phyloP scores from a whole-genome alignment of 92 coral and sea anemone genomes.

The Micromussa lordhowensis region DNA sequence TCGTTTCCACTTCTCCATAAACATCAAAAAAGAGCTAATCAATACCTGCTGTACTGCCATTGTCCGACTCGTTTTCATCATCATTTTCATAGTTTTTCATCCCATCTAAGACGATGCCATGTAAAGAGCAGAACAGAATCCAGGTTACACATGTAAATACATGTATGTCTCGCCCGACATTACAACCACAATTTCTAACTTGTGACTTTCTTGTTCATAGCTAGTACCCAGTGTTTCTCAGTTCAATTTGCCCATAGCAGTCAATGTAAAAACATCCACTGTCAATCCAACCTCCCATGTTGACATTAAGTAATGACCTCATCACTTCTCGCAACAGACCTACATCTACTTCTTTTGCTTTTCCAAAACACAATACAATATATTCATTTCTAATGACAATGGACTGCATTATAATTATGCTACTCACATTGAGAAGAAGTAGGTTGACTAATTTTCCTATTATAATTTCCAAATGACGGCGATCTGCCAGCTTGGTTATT shows the following conservation, averaged over 20 bases:
- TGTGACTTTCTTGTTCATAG: not conserved
- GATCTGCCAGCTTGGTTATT: not conserved
- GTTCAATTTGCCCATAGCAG: too few species aligned
- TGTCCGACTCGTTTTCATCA: conserved; percentile 34
- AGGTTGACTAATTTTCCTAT: conserved; percentile 27
- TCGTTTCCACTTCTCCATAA: not conserved
- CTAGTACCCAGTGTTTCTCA: not conserved
- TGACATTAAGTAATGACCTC: too few species aligned
- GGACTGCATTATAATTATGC: not conserved
- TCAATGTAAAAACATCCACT: too few species aligned
- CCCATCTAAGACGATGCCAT: not conserved
- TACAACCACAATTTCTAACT: not conserved
- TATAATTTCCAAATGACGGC: conserved; percentile 5
- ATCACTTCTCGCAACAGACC: not conserved
- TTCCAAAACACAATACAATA: not conserved
- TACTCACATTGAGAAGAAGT: conserved; percentile 15
- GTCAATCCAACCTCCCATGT: too few species aligned
- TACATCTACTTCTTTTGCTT: not conserved
- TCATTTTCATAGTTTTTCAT: conserved; percentile 29
- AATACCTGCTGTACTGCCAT: conserved; percentile 9
- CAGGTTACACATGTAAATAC: not conserved
- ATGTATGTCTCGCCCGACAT: not conserved
- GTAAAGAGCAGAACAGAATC: not conserved
- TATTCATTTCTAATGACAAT: not conserved
- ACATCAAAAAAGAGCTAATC: not conserved